Evolutionary conservation across 1,140 invertebrate species (phyloP).

Genomic region (Planococcus citri): DNA sequence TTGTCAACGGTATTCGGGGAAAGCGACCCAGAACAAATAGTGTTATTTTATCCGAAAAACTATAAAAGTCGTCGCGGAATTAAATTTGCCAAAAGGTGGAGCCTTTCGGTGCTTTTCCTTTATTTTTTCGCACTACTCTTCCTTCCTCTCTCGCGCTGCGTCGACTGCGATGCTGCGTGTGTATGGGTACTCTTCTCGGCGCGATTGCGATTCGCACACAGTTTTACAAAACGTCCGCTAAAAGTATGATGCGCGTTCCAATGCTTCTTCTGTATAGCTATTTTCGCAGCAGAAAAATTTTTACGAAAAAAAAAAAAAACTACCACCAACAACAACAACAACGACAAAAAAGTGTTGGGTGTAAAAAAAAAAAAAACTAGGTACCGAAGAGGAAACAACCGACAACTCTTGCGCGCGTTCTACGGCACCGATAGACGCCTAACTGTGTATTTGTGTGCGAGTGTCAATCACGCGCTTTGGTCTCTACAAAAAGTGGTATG

Average conservation of each 20-base stretch:
- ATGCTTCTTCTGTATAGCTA: too few relatives aligned
- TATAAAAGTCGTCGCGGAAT: slow-evolving; percentile 6
- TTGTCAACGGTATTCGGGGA: slow-evolving; percentile 5
- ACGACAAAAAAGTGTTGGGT: too few relatives aligned
- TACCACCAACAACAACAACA: too few relatives aligned
- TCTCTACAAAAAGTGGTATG: neutral
- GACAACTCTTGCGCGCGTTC: slow-evolving; percentile 12
- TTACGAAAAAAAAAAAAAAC: neutral
- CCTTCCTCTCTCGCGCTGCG: too few relatives aligned
- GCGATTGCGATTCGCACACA: neutral
- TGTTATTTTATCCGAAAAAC: slow-evolving; percentile 7
- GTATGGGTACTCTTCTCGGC: too few relatives aligned
- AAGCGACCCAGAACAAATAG: slow-evolving; percentile 6
- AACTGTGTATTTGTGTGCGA: slow-evolving; percentile 20
- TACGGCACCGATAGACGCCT: slow-evolving; percentile 14
- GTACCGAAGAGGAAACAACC: too few relatives aligned
- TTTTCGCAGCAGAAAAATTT: too few relatives aligned
- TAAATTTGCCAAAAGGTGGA: neutral
- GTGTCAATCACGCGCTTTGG: slow-evolving; percentile 14
- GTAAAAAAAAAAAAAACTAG: neutral
- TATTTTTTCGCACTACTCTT: neutral
- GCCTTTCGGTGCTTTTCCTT: neutral
- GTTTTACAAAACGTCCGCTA: neutral
- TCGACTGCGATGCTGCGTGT: too few relatives aligned
- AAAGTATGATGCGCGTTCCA: neutral